A percentile compares a stretch with the other conserved stretches of the same genome.
phyloP scores from a whole-genome alignment of 2,888 invertebrate species.

The Pachliopta kotzebuea region DNA sequence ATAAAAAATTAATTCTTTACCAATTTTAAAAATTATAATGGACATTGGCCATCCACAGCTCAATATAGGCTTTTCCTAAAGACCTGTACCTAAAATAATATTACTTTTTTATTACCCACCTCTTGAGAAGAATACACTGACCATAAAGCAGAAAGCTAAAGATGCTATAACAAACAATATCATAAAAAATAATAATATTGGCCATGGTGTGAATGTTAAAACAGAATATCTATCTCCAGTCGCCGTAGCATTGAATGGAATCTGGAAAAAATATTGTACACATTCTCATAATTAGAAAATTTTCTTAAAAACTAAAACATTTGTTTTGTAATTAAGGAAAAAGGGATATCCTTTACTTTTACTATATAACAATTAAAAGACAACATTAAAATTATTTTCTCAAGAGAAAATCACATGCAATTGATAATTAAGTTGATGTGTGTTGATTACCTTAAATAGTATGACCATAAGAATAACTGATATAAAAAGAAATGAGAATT shows the following conservation, averaged over 20 bases:
- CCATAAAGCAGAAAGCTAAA: constrained; percentile 88
- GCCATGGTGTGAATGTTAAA: constrained; percentile 84
- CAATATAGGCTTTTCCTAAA: too few species aligned
- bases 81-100: too few species aligned
- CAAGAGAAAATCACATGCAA: neutral
- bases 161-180: constrained; percentile 85
- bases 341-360: too few species aligned
- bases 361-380: too few species aligned
- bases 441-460: constrained; percentile 78
- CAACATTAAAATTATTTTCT: neutral
- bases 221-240: constrained; percentile 79
- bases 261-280: constrained; percentile 45
- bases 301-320: too few species aligned
- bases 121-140: constrained; percentile 90
- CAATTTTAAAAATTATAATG: neutral
- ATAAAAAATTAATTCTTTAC: too few species aligned
- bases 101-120: constrained; percentile 70
- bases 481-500: constrained; percentile 84
- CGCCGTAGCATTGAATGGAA: constrained; percentile 70
- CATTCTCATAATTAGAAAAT: too few species aligned
- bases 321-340: too few species aligned
- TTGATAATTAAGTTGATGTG: neutral
- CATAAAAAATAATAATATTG: constrained; percentile 86
- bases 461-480: constrained; percentile 83
- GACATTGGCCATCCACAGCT: too few species aligned